Evolutionary conservation across 2,797 vertebrate genomes (phyloP), one percentile per base, ranked within the genome.

Genomic region (Brachymystax lenok): DNA sequence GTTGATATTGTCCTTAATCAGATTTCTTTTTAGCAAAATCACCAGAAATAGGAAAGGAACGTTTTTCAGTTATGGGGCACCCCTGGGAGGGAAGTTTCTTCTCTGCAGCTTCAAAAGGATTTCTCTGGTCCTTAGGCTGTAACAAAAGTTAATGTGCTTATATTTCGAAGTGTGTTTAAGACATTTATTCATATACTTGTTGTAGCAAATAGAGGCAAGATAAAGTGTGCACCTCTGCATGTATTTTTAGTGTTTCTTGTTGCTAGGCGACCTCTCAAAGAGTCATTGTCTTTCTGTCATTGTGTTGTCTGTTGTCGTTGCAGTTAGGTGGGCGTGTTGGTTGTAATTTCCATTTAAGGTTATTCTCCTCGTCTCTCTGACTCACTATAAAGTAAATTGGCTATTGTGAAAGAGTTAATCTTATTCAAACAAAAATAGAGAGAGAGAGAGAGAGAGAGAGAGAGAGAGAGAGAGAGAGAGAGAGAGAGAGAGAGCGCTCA

Each of bases 171-270:
- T 54, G 70, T 40, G 14, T 21, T 61, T 61, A 73, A 61, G 33
- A n/a, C 21, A 73, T 73, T 8, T 73, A 73, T 63, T 63, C 27
- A 40, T 61, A 61, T 61, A 50, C 30, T 59, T 73, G 72, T 59
- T 73, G 72, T 35, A 61, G 30, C 14, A n/a, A 61, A 61, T n/a
- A 73, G 17, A 63, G 30, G 21, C 72, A n/a, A 35, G 21, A 52
- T 73, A 69, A 79, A 80, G 79, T 80, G 75, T 33, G 76, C 81
- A 78, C 75, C 30, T 63, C 63, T 79, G 74, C 21, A 50, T 79
- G 76, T 84, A 85, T 84, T 84, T 86, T 86, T 82, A 83, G 82
- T 79, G 81, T 70, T 82, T 77, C 79, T 84, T 87, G 86, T 89
- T 89, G 84, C 86, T 84, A 86, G 82, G 88, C 75, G 66, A 89